Percentiles rank a stretch among this genome's conserved stretches.
These are phyloP conservation scores for Conus canariensis DNA, from an alignment of 2,888 invertebrate species.

Conservation along the genomic window DNA sequence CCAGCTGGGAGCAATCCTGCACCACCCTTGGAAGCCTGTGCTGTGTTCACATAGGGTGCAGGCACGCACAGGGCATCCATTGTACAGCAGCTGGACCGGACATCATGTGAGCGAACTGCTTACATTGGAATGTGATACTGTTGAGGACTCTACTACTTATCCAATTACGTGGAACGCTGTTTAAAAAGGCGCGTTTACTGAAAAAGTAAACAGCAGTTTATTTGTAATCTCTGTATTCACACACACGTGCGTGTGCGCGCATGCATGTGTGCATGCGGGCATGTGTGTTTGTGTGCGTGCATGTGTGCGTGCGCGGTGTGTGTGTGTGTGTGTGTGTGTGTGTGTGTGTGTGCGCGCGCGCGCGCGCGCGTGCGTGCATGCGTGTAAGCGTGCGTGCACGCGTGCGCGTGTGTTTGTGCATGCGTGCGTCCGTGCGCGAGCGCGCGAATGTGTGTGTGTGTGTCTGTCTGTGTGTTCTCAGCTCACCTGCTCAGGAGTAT, in stretches of 20 bases:
- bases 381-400: not conserved
- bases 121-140: too few relatives aligned
- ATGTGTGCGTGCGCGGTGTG: not conserved
- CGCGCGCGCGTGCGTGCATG: not conserved
- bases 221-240: not conserved
- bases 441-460: slow-evolving; percentile 8
- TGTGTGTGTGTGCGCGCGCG: not conserved
- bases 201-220: too few relatives aligned
- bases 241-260: not conserved
- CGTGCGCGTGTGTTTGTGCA: not conserved
- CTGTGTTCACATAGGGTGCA: too few relatives aligned
- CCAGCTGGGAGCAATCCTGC: too few relatives aligned
- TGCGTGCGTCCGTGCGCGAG: not conserved
- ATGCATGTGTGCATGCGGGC: not conserved
- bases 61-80: too few relatives aligned
- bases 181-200: too few relatives aligned
- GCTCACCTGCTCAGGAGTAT: not conserved
- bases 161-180: too few relatives aligned
- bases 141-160: too few relatives aligned
- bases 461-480: not conserved
- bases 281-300: not conserved
- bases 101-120: too few relatives aligned
- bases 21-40: too few relatives aligned
- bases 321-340: not conserved
- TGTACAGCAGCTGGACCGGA: too few relatives aligned